Evolutionary conservation across 2,113 vertebrate genomes (phyloP).

Genomic region (Aphyosemion australe): DNA sequence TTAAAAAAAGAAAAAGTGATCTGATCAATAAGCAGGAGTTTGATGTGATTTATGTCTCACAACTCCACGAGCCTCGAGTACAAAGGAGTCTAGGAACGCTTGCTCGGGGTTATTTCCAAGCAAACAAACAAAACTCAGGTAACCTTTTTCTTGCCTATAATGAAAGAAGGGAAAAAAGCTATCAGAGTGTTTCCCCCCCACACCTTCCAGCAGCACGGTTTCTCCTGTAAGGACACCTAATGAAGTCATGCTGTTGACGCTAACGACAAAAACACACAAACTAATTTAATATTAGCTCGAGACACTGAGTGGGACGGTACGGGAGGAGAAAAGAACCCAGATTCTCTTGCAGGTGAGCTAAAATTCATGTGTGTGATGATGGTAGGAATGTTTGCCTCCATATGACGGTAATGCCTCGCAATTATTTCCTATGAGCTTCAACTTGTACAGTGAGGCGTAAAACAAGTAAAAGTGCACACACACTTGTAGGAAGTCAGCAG

Average conservation of each 20-base stretch:
- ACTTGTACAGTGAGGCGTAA: slow-evolving; percentile 8
- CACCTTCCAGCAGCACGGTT: slow-evolving; percentile 6
- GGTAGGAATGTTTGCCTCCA: slow-evolving; percentile 3
- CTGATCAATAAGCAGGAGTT: slow-evolving; percentile 21
- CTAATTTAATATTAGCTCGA: slow-evolving; percentile 9
- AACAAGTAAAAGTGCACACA: slow-evolving; percentile 11
- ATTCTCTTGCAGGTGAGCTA: not conserved
- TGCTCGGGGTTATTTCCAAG: slow-evolving; percentile 34
- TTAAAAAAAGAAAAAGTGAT: not conserved
- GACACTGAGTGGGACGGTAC: not conserved
- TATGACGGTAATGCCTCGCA: slow-evolving; percentile 11
- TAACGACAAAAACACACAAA: slow-evolving; percentile 5
- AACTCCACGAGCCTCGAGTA: not conserved
- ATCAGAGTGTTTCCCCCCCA: not conserved
- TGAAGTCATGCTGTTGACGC: not conserved
- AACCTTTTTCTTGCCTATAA: slow-evolving; percentile 32
- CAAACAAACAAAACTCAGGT: slow-evolving; percentile 35
- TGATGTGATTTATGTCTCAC: slow-evolving; percentile 20
- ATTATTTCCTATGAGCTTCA: slow-evolving; percentile 18
- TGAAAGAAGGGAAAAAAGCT: slow-evolving; percentile 21
- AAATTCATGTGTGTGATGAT: not conserved
- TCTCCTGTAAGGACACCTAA: not conserved
- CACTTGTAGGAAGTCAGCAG: slow-evolving; percentile 17
- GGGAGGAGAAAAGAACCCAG: slow-evolving; percentile 6
- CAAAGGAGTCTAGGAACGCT: slow-evolving; percentile 26